These are phyloP conservation scores for Etheostoma nigrum DNA, from an alignment of 2,797 vertebrate species.

Conservation along the genomic window DNA sequence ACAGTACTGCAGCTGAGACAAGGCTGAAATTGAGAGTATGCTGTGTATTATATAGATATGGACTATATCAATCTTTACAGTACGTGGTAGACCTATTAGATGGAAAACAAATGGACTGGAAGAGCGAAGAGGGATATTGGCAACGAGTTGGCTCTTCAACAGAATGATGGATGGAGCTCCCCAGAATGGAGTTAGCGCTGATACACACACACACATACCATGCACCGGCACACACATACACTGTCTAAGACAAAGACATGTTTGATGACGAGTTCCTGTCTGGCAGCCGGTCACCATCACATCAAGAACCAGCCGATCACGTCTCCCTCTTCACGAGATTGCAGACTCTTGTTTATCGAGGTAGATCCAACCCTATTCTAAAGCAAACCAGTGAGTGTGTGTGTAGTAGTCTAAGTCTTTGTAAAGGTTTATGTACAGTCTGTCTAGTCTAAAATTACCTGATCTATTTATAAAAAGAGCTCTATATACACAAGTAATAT, in stretches of 20 bases:
- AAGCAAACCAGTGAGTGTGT: slow-evolving; percentile 1
- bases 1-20: slow-evolving; percentile 17
- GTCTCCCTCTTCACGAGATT: slow-evolving; percentile 18
- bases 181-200: slow-evolving; percentile 12
- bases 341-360: slow-evolving; percentile 6
- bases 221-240: slow-evolving; percentile 3
- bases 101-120: slow-evolving; percentile 56
- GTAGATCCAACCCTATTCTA: slow-evolving; percentile 10
- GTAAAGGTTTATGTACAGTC: slow-evolving; percentile 22
- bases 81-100: slow-evolving; percentile 50
- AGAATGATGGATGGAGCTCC: slow-evolving; percentile 61
- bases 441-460: slow-evolving; percentile 48
- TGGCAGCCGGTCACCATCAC: slow-evolving; percentile 24
- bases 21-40: slow-evolving; percentile 28
- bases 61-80: slow-evolving; percentile 67
- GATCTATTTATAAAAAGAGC: slow-evolving; percentile 57
- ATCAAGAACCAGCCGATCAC: slow-evolving; percentile 1
- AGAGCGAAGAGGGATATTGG: slow-evolving; percentile 54
- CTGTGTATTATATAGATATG: slow-evolving; percentile 45
- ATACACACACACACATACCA: slow-evolving; percentile 36
- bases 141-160: slow-evolving; percentile 49
- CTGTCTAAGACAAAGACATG: slow-evolving; percentile 27
- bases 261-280: slow-evolving; percentile 45
- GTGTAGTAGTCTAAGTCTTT: slow-evolving; percentile 12
- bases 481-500: slow-evolving; percentile 50